Base-by-base conservation (phyloP, 2,888 invertebrate genomes). In the Biston betularia region DNA sequence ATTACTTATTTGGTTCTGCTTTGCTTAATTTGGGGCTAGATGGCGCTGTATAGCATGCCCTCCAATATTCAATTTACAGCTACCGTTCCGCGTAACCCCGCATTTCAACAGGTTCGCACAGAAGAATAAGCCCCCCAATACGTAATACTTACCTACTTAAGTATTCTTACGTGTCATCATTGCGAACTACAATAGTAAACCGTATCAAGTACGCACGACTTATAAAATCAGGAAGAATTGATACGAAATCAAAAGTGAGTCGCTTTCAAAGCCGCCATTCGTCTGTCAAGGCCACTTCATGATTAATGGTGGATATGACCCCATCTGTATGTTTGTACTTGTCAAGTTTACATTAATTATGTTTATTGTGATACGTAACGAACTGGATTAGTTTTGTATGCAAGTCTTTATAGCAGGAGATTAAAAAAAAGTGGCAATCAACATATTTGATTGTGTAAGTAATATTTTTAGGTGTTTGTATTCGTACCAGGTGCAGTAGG, bases 271-370 rank as follows among this genome's bases (percentile, higher is more conserved):
- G 59, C 38, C 63, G 58, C 48, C 45, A 49, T 65, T 73, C 56
- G 68, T 52, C 33, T 33, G 49, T 63, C 88, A 89, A 89, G 90
- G 89, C 75, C 79, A 68, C 49, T 38, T 44, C 45, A 72, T 88
- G 90, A 90, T 89, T 90, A 88, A 90, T 90, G 73, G 84, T 75
- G 73, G 70, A 74, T 81, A 83, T 89, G 89, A 88, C 89, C 90
- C 87, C 77, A 78, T 78, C 79, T 76, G 80, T 84, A 84, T 85
- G 83, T 89, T 85, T 85, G 85, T 83, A 83, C 81, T 79, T 76
- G 85, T 86, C 88, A 87, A 88, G 86, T 86, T 84, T 83, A 85
- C 80, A 83, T 84, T 87, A 84, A 89, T 88, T 89, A 84, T 76
- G 79, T 69, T 73, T 69, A 68, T 73, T 75, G 73, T 73, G 59